A percentile compares a stretch with the other conserved stretches of the same genome.
phyloP scores from a whole-genome alignment of 2,113 vertebrate species.

The Passer montanus region DNA sequence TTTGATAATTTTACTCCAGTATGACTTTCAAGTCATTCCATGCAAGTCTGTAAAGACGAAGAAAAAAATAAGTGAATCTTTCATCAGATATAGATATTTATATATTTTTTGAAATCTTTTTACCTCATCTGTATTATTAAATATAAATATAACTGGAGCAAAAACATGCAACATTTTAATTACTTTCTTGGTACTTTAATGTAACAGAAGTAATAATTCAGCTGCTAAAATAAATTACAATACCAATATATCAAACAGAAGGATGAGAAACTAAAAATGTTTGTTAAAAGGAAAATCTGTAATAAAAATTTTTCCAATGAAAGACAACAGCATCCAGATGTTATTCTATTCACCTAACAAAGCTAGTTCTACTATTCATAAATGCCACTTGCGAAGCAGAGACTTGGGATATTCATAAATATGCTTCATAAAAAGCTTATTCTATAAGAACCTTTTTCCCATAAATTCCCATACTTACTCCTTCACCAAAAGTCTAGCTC shows the following conservation, averaged over 20 bases:
- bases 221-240: background rate
- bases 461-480: background rate
- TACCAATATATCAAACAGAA: background rate
- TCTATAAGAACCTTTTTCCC: background rate
- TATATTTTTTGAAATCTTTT: background rate
- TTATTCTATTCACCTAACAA: background rate
- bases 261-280: background rate
- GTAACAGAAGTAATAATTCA: background rate
- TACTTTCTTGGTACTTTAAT: background rate
- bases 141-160: background rate
- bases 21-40: background rate
- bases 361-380: background rate
- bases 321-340: background rate
- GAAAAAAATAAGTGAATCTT: background rate
- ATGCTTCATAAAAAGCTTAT: background rate
- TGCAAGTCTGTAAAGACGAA: background rate
- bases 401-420: background rate
- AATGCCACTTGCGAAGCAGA: background rate
- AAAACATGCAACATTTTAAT: background rate
- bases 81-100: background rate
- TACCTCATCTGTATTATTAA: background rate
- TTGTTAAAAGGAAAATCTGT: background rate
- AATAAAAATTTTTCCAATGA: background rate
- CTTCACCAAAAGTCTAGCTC: background rate
- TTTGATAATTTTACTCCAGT: background rate